A percentile compares a stretch with the other conserved stretches of the same genome.
Conservation (phyloP, 2,113 vertebrate genomes). For the Oncorhynchus mykiss region DNA sequence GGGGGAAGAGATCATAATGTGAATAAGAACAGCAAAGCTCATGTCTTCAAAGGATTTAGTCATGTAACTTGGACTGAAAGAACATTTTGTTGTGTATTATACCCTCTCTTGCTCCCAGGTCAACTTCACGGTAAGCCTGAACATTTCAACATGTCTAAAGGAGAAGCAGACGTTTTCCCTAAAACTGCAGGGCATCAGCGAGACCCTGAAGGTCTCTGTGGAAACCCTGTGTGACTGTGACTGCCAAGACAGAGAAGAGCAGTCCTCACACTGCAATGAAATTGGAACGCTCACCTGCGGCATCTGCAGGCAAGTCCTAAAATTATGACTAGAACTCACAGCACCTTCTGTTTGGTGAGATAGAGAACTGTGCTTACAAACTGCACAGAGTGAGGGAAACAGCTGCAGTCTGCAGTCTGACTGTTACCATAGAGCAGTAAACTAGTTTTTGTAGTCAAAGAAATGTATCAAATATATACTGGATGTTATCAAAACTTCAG, state of each 20-base stretch:
- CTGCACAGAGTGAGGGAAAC: not conserved
- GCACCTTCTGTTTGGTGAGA: not conserved
- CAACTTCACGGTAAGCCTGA: conserved; percentile 68
- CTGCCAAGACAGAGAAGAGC: conserved; percentile 50
- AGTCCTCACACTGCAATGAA: conserved; percentile 60
- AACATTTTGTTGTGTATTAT: not conserved
- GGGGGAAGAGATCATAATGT: not conserved
- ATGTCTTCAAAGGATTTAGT: too few relatives aligned
- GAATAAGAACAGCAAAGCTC: too few relatives aligned
- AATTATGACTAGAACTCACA: conserved; percentile 4
- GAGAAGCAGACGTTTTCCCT: conserved; percentile 54
- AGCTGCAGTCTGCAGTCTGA: too few relatives aligned
- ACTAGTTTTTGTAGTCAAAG: too few relatives aligned
- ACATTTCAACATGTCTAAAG: conserved; percentile 53
- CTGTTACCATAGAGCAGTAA: too few relatives aligned
- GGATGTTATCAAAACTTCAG: too few relatives aligned
- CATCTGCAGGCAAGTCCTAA: conserved; percentile 70
- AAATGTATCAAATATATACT: too few relatives aligned
- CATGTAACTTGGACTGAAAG: not conserved
- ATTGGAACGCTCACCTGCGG: conserved; percentile 72
- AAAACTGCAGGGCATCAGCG: conserved; percentile 71
- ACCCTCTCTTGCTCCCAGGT: conserved; percentile 57
- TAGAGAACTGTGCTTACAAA: not conserved
- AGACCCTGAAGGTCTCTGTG: conserved; percentile 69
- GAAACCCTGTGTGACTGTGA: conserved; percentile 69